Evolutionary conservation across 2,888 invertebrate genomes (phyloP).

Genomic region (Sinotaia quadrata): DNA sequence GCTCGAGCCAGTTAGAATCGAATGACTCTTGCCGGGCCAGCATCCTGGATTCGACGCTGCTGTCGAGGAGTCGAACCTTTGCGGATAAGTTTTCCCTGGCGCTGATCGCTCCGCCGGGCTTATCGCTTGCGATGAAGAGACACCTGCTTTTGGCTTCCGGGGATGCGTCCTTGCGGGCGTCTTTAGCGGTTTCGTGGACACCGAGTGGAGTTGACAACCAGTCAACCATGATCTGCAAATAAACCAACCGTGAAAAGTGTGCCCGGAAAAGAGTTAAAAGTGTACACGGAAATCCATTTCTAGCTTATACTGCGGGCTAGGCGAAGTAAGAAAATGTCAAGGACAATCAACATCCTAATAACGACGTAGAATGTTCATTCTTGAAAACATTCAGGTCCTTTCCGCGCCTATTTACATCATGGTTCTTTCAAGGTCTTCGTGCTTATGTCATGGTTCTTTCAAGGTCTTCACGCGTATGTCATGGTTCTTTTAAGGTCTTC

Average conservation of each 20-base stretch:
- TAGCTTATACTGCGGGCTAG: not conserved
- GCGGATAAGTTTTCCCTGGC: conserved; percentile 47
- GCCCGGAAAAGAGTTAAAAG: not conserved
- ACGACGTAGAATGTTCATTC: too few species aligned
- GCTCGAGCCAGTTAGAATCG: conserved; percentile 25
- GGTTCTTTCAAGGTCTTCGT: too few species aligned
- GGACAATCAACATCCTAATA: too few species aligned
- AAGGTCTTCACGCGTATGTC: too few species aligned
- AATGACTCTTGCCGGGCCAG: conserved; percentile 31
- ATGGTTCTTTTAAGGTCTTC: too few species aligned
- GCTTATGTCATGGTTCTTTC: too few species aligned
- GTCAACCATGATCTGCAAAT: conserved; percentile 56
- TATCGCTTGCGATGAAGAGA: conserved; percentile 33
- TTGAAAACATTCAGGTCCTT: too few species aligned
- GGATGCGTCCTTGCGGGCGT: conserved; percentile 23
- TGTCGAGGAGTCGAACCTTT: conserved; percentile 53
- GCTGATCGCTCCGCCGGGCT: conserved; percentile 29
- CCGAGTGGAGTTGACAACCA: conserved; percentile 49
- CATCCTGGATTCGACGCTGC: conserved; percentile 43
- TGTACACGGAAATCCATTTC: not conserved
- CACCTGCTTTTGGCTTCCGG: conserved; percentile 25
- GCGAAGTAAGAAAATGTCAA: too few species aligned
- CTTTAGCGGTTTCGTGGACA: conserved; percentile 39
- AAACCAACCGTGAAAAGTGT: not conserved
- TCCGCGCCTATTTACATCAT: too few species aligned